phyloP scores from a whole-genome alignment of 2,113 vertebrate species.

The Ploceus nigricollis region DNA sequence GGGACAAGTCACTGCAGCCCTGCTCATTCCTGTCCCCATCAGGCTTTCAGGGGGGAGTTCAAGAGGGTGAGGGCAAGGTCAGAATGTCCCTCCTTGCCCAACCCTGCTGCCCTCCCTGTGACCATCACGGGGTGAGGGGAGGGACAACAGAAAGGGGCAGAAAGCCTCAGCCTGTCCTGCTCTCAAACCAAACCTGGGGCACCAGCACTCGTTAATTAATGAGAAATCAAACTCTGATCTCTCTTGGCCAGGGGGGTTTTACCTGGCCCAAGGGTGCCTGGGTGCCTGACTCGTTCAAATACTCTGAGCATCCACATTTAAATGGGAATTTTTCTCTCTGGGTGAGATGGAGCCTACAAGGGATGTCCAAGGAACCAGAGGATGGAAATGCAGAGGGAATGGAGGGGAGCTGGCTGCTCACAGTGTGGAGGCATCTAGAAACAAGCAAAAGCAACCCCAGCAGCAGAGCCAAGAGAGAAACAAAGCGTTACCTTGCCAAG shows the following conservation, averaged over 20 bases:
- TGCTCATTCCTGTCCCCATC: not conserved
- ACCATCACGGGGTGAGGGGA: rapidly evolving
- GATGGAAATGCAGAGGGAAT: not conserved
- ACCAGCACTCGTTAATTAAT: not conserved
- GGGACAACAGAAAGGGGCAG: not conserved
- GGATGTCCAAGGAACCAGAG: not conserved
- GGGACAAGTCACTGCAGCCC: not conserved
- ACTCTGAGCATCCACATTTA: not conserved
- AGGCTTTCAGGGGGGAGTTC: not conserved
- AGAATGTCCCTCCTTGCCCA: not conserved
- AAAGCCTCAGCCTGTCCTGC: not conserved
- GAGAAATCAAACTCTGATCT: not conserved
- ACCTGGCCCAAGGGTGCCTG: not conserved
- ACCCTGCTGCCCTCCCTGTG: not conserved
- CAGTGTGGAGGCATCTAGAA: not conserved
- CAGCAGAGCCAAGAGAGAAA: not conserved
- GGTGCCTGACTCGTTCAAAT: rapidly evolving
- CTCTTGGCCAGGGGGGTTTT: rapidly evolving
- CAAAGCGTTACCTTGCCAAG: not conserved
- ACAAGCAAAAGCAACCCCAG: not conserved
- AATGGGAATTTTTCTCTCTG: not conserved
- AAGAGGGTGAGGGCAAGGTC: not conserved
- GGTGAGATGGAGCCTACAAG: not conserved
- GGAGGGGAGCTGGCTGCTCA: not conserved
- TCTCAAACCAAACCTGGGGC: not conserved